Conservation (phyloP, 2,888 invertebrate genomes). For the Athrips mouffetella region DNA sequence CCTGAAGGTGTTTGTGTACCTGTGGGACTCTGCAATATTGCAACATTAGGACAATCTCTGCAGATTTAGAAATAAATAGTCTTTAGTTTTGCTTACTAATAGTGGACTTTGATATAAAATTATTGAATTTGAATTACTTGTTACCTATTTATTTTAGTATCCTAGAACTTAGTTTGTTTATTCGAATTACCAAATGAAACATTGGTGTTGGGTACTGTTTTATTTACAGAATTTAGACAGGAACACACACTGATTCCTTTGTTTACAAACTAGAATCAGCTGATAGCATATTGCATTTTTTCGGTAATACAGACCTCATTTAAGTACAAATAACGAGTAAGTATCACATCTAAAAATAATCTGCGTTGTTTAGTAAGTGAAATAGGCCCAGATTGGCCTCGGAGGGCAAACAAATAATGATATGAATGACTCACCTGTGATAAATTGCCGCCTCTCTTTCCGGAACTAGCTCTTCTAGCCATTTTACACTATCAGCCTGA, state of each 20-base stretch:
- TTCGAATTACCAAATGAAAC: too few species aligned
- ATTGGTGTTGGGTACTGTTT: too few species aligned
- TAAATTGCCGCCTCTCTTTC: constrained; percentile 55
- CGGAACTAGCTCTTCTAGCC: constrained; percentile 54
- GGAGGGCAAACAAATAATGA: constrained; percentile 44
- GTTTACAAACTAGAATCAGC: constrained; percentile 44
- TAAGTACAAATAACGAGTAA: constrained; percentile 13
- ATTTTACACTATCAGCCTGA: constrained; percentile 33
- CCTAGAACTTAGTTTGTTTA: too few species aligned
- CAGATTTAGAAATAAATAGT: too few species aligned
- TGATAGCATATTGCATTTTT: constrained; percentile 25
- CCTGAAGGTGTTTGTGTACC: too few species aligned
- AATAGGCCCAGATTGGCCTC: constrained; percentile 20
- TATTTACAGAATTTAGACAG: constrained; percentile 11
- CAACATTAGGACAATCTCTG: too few species aligned
- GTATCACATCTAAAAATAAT: constrained; percentile 30
- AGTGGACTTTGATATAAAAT: too few species aligned
- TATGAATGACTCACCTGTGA: constrained; percentile 75
- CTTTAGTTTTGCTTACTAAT: too few species aligned
- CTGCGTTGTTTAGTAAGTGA: constrained; percentile 17
- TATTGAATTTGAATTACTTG: too few species aligned
- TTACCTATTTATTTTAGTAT: too few species aligned
- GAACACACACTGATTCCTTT: constrained; percentile 26
- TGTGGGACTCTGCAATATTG: too few species aligned
- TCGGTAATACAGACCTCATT: constrained; percentile 1